Conservation (phyloP, 37 sponge, comb jelly and placozoan species). For the Diacarnus erythraeanus region DNA sequence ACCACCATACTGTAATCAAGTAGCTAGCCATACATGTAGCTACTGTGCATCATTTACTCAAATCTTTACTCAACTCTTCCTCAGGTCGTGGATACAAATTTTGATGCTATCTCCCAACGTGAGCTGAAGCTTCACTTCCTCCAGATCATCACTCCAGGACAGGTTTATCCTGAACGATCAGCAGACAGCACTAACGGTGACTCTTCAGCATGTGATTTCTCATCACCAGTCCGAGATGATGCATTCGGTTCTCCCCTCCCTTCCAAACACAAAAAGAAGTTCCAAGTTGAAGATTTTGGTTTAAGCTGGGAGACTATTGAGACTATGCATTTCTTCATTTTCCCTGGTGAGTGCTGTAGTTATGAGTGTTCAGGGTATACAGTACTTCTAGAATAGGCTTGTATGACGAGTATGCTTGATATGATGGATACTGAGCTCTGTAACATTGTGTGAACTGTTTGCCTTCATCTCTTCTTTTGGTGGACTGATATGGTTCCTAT, state of each 20-base stretch:
- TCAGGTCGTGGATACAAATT: neutral
- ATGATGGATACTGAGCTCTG: too few species aligned
- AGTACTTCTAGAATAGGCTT: too few species aligned
- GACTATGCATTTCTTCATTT: constrained; percentile 59
- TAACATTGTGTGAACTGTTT: too few species aligned
- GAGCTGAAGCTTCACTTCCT: constrained; percentile 46
- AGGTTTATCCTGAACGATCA: constrained; percentile 40
- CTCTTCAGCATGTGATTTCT: neutral
- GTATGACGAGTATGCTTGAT: too few species aligned
- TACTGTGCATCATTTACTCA: too few species aligned
- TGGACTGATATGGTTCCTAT: too few species aligned
- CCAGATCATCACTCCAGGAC: constrained; percentile 47
- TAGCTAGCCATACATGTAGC: too few species aligned
- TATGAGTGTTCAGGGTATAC: too few species aligned
- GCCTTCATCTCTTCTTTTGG: too few species aligned
- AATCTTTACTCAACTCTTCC: neutral
- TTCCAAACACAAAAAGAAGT: constrained; percentile 1
- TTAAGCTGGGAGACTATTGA: constrained; percentile 59
- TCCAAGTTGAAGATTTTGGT: constrained; percentile 55
- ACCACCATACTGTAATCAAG: neutral
- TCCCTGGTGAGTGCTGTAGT: constrained; percentile 71
- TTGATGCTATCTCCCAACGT: neutral
- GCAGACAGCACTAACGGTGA: neutral
- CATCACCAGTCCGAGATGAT: neutral
- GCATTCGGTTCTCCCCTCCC: neutral